Base-by-base conservation (phyloP, 2,888 invertebrate genomes). In the Apocheima hispidaria region DNA sequence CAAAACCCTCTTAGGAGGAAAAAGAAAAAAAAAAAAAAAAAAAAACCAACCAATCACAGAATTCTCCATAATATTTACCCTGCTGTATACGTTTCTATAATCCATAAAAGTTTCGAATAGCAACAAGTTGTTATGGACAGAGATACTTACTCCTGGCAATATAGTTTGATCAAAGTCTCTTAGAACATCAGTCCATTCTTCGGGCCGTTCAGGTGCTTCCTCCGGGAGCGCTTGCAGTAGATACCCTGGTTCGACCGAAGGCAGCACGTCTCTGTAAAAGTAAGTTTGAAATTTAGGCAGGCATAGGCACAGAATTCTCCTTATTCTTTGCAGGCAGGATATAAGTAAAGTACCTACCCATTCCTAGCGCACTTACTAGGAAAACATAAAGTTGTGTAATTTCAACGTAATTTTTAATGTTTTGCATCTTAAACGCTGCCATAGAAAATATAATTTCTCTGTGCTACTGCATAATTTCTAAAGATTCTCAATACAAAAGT, bases 191-290 rank as follows among this genome's bases (percentile, higher is more conserved):
- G 96, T 94, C 98, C 98, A 99, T 7, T 94, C 86, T 84, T 99
- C 98, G 0, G 97, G 95, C 2, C 94, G 84, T 68, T 96, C 94
- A 0, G 99, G 99, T 6, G 98, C 96, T 69, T 96, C 94, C 60
- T 94, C 92, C 0, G 99, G 99, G 28, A 99, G 88, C 50, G 97
- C 90, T 6, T 95, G 94, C 52, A 96, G 94, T 74, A 99, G 92
- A 83, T 98, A 99, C 35, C 99, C 99, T 0, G 99, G 99, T 70
- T 96, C 94, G 0, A 99, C 98, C 0, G 96, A 95, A 6, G 99
- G 97, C 54, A 98, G 86, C 0, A 99, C 98, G 74, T 95, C 94
- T 74, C 96, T 96, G 81, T 23, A 86, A 85, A 69, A 16, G 35
- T 52, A 4, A 41, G 21, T 41, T 41, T 41, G 1, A 20, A 12